Evolutionary conservation across 1,140 invertebrate species (phyloP).

Genomic region (Pseudomyrmex concolor): DNA sequence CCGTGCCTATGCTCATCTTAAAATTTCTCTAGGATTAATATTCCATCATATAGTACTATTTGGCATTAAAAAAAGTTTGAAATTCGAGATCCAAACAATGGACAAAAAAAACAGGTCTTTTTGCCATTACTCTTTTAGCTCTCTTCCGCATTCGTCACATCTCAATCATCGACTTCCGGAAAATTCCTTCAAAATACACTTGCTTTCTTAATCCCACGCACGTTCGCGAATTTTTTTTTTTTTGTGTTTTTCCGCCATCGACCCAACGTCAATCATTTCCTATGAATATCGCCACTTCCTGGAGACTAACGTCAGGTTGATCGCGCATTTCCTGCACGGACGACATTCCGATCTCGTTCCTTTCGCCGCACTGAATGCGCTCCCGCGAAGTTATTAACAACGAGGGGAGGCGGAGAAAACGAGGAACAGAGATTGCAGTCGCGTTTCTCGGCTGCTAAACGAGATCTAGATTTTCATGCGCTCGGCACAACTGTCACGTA

Average conservation of each 20-base stretch:
- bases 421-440: constrained; percentile 54
- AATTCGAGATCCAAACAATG: no score
- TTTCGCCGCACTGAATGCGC: constrained; percentile 67
- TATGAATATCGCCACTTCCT: constrained; percentile 65
- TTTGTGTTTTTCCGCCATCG: constrained; percentile 47
- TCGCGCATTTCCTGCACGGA: constrained; percentile 71
- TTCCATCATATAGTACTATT: no score
- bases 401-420: constrained; percentile 11
- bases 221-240: constrained; percentile 13
- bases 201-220: constrained; percentile 34
- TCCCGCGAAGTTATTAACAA: constrained; percentile 70
- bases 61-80: no score
- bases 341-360: constrained; percentile 71
- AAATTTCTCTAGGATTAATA: no score
- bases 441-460: constrained; percentile 67
- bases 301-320: constrained; percentile 66
- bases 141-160: not conserved
- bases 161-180: constrained; percentile 52
- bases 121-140: not conserved
- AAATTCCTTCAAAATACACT: constrained; percentile 22
- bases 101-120: no score
- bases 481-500: constrained; percentile 68
- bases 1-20: no score
- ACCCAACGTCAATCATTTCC: constrained; percentile 60
- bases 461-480: constrained; percentile 70